Evolutionary conservation across 2,888 invertebrate species (phyloP).

Genomic region (Agriopis aurantiaria): DNA sequence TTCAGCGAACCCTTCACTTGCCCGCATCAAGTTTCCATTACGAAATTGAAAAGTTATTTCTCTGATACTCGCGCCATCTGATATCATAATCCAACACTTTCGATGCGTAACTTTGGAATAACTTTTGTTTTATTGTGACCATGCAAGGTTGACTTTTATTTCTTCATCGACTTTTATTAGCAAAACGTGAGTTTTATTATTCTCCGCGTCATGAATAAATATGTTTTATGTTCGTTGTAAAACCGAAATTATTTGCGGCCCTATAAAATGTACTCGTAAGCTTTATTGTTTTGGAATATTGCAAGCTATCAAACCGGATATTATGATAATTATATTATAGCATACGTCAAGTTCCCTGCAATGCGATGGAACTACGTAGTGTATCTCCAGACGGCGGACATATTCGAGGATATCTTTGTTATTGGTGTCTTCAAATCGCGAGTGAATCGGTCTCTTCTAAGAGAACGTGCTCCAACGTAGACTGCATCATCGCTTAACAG

Average conservation of each 20-base stretch:
- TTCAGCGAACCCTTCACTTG: not conserved
- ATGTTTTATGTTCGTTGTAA: conserved; percentile 50
- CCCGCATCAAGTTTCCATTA: conserved; percentile 21
- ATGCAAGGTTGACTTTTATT: conserved; percentile 46
- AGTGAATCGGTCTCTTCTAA: too few species aligned
- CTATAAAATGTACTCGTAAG: conserved; percentile 44
- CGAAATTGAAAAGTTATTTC: conserved; percentile 30
- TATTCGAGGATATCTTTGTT: too few species aligned
- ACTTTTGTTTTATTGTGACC: conserved; percentile 41
- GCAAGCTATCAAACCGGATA: conserved; percentile 21
- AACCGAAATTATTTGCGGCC: conserved; percentile 48
- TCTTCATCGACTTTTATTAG: conserved; percentile 49
- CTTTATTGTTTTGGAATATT: conserved; percentile 43
- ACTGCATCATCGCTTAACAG: too few species aligned
- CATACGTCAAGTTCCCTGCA: conserved; percentile 1
- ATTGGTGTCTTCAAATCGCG: too few species aligned
- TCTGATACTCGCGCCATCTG: conserved; percentile 10
- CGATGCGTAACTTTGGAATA: conserved; percentile 37
- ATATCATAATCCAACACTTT: conserved; percentile 25
- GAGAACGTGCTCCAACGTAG: too few species aligned
- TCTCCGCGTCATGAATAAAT: conserved; percentile 49
- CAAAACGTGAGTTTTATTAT: conserved; percentile 51
- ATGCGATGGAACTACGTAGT: not conserved
- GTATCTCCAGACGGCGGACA: too few species aligned
- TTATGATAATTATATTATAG: conserved; percentile 31